Conservation (phyloP, 2,888 invertebrate genomes). For the Sphaeridia pumilis region DNA sequence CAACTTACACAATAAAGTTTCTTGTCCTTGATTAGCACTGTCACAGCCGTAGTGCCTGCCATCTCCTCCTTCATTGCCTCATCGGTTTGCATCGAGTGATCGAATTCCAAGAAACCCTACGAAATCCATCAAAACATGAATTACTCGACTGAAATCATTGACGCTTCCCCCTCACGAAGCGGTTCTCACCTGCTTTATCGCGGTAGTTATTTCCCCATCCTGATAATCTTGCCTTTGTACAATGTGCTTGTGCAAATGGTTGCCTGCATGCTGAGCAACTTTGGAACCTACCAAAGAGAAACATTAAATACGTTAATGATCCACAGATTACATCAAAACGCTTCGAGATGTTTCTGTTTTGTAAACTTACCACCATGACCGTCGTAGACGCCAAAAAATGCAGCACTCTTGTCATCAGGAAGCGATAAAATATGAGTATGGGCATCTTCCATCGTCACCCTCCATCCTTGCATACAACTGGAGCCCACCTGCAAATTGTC, state of each 20-base stretch:
- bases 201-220: conserved; percentile 69
- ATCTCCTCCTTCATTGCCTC: conserved; percentile 78
- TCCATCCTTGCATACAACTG: conserved; percentile 99
- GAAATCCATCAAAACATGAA: no score
- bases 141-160: no score
- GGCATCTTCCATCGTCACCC: conserved; percentile 97
- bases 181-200: conserved; percentile 63
- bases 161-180: no score
- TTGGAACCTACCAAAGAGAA: conserved; percentile 60
- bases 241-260: conserved; percentile 86
- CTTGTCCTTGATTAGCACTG: conserved; percentile 69
- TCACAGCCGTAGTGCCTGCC: conserved; percentile 88
- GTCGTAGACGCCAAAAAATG: conserved; percentile 95
- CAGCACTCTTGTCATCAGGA: conserved; percentile 81
- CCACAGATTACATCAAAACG: no score
- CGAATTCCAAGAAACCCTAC: conserved; percentile 78
- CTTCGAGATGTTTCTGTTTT: no score
- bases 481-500: conserved; percentile 66
- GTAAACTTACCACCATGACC: conserved; percentile 80
- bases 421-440: conserved; percentile 89
- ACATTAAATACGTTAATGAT: no score
- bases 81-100: conserved; percentile 83
- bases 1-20: conserved; percentile 67
- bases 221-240: conserved; percentile 69
- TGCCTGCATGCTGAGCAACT: conserved; percentile 89